Evolutionary conservation across 1,140 invertebrate species (phyloP).

Genomic region (Aricia agestis): DNA sequence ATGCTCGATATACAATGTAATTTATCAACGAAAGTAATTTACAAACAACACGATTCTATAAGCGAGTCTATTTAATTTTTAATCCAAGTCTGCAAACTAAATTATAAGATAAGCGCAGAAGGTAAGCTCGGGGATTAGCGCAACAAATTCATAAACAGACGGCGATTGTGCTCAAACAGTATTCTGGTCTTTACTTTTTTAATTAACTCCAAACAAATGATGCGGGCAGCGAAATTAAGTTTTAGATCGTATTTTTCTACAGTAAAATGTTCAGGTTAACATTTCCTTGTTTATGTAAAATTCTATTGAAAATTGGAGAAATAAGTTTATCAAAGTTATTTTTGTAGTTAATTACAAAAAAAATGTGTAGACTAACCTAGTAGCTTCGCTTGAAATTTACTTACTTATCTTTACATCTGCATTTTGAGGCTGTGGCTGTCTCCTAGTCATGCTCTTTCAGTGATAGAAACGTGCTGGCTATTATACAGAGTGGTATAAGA

Average conservation of each 20-base stretch:
- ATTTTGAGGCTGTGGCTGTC: too few relatives aligned
- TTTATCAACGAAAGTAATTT: background rate
- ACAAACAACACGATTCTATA: background rate
- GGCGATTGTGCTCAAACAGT: background rate
- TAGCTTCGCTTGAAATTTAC: too few relatives aligned
- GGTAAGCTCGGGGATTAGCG: background rate
- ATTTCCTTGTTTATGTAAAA: background rate
- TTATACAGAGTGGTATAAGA: too few relatives aligned
- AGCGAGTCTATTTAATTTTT: background rate
- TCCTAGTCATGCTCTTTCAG: too few relatives aligned
- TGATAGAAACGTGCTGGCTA: too few relatives aligned
- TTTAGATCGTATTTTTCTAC: background rate
- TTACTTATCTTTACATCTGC: too few relatives aligned
- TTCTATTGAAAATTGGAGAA: too few relatives aligned
- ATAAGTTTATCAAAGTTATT: too few relatives aligned
- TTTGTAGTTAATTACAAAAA: too few relatives aligned
- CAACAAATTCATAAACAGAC: background rate
- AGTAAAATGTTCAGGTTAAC: background rate
- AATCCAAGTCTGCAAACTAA: constrained; percentile 1
- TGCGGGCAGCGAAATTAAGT: background rate
- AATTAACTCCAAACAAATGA: background rate
- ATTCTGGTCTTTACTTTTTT: constrained; percentile 1
- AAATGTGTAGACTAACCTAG: too few relatives aligned
- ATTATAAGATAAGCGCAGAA: background rate
- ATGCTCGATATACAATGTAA: background rate